phyloP scores from a whole-genome alignment of 1,140 invertebrate genomes.

The Drosophila funebris region DNA sequence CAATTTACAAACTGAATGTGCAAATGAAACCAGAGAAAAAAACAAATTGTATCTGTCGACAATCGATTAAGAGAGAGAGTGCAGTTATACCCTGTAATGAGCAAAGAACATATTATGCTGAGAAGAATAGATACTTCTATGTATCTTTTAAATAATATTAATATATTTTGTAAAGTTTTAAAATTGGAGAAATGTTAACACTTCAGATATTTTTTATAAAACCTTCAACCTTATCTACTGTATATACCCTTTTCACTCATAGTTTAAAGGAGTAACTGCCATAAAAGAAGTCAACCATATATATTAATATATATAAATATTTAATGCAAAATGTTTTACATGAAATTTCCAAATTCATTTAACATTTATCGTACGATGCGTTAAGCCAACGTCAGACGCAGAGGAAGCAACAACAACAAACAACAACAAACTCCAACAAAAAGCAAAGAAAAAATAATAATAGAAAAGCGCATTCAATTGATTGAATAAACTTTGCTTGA shows the following conservation, averaged over 20 bases:
- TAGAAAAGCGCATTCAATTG: constrained; percentile 29
- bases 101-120: background rate
- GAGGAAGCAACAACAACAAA: background rate
- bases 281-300: constrained; percentile 3
- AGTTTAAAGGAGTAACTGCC: background rate
- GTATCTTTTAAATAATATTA: too few relatives aligned
- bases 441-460: constrained; percentile 6
- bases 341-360: constrained; percentile 19
- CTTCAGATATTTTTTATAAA: too few relatives aligned
- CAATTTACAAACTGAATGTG: constrained; percentile 20
- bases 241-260: background rate
- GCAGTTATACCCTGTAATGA: background rate
- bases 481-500: constrained; percentile 30
- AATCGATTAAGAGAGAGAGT: background rate
- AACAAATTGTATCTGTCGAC: background rate
- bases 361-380: background rate
- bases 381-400: constrained; percentile 1
- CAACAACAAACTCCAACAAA: background rate
- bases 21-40: background rate
- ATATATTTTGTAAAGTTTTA: too few relatives aligned
- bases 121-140: background rate
- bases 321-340: constrained; percentile 33
- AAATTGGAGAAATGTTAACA: too few relatives aligned
- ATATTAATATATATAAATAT: constrained; percentile 32
- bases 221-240: too few relatives aligned